These are phyloP conservation scores for Acromyrmex charruanus DNA, from an alignment of 1,140 invertebrate species.

Conservation along the genomic window DNA sequence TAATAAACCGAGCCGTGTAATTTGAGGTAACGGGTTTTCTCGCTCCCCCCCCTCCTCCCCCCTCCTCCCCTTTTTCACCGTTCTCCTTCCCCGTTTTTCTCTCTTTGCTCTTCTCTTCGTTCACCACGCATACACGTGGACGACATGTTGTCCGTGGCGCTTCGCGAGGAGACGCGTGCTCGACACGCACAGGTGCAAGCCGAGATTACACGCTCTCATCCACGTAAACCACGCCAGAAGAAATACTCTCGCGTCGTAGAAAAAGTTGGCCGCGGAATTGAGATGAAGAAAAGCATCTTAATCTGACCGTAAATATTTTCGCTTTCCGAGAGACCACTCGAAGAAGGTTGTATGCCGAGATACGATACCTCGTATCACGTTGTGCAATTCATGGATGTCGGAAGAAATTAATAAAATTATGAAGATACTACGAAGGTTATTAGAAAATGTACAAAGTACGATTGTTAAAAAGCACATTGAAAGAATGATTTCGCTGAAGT, in stretches of 20 bases:
- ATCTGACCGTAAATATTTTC: slow-evolving; percentile 14
- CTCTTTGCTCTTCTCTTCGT: slow-evolving; percentile 39
- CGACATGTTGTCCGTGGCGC: slow-evolving; percentile 52
- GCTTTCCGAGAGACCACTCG: background rate
- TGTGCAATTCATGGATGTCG: background rate
- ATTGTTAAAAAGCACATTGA: background rate
- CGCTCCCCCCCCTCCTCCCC: background rate
- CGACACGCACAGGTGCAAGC: slow-evolving; percentile 60
- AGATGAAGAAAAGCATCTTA: background rate
- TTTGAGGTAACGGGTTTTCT: slow-evolving; percentile 68
- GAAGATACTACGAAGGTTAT: background rate
- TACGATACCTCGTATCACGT: background rate
- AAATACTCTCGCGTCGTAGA: slow-evolving; percentile 12
- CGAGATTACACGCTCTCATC: slow-evolving; percentile 41
- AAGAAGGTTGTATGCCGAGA: background rate
- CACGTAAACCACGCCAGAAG: slow-evolving; percentile 23
- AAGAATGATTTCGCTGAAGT: too few species aligned
- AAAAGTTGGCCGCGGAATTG: slow-evolving; percentile 21
- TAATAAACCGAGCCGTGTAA: slow-evolving; percentile 70
- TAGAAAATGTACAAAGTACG: background rate
- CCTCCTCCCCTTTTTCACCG: background rate
- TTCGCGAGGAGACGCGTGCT: slow-evolving; percentile 59
- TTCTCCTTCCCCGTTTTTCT: background rate
- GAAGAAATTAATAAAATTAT: background rate
- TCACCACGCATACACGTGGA: slow-evolving; percentile 42